These are phyloP conservation scores for Coranthus polyacanthus DNA, from an alignment of 2,797 vertebrate genomes.

Conservation along the genomic window DNA sequence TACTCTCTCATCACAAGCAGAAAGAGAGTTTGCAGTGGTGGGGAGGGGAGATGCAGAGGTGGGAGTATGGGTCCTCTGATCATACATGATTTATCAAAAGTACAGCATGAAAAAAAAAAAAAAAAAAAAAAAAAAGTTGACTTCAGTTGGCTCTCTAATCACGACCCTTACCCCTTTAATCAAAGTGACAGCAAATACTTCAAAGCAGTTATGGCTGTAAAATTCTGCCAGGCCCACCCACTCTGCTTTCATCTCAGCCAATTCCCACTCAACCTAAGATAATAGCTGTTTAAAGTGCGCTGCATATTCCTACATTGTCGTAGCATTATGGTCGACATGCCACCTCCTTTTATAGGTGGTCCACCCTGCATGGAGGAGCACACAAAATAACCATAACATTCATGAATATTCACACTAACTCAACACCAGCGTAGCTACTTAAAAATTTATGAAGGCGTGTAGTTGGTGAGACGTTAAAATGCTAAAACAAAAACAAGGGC, in stretches of 20 bases:
- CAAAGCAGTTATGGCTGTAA: conserved; percentile 61
- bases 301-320: conserved; percentile 33
- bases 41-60: background rate
- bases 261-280: conserved; percentile 43
- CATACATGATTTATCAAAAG: conserved; percentile 71
- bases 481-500: conserved; percentile 22
- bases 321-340: conserved; percentile 15
- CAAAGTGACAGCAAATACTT: conserved; percentile 64
- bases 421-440: conserved; percentile 51
- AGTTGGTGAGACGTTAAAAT: conserved; percentile 14
- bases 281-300: conserved; percentile 46
- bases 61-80: conserved; percentile 48
- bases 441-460: conserved; percentile 60
- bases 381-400: conserved; percentile 43
- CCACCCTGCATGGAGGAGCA: conserved; percentile 20
- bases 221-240: conserved; percentile 44
- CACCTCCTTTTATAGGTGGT: conserved; percentile 26
- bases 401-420: conserved; percentile 61
- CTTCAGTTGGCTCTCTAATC: conserved; percentile 61
- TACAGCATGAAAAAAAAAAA: conserved; percentile 40
- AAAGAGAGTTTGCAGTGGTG: conserved; percentile 25
- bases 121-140: conserved; percentile 39
- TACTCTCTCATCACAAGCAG: conserved; percentile 32
- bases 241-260: conserved; percentile 41
- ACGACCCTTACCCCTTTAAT: conserved; percentile 60